phyloP scores from a whole-genome alignment of 2,888 invertebrate genomes.

The Serrognathus titanus region DNA sequence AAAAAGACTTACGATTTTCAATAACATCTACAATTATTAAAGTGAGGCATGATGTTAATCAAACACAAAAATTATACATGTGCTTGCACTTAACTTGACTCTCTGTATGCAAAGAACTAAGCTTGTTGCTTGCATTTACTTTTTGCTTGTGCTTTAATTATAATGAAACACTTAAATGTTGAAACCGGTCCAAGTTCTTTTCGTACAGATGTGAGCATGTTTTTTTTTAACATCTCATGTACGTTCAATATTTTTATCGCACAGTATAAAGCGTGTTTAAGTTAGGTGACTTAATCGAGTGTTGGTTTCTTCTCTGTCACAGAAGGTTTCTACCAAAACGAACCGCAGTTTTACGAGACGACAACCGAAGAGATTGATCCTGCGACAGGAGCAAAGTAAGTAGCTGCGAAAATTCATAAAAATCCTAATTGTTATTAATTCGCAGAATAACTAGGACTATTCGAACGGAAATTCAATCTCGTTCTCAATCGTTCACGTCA shows the following conservation, averaged over 20 bases:
- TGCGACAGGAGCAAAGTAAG: constrained; percentile 54
- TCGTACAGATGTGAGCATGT: constrained; percentile 33
- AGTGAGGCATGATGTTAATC: constrained; percentile 39
- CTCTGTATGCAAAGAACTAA: constrained; percentile 42
- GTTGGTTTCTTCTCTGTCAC: constrained; percentile 15
- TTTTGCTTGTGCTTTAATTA: constrained; percentile 18
- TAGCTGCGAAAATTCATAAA: too few relatives aligned
- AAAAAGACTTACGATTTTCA: too few relatives aligned
- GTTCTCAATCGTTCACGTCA: constrained; percentile 43
- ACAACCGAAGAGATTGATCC: constrained; percentile 53
- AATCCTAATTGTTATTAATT: too few relatives aligned
- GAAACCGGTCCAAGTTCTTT: constrained; percentile 32
- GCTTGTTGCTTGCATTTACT: constrained; percentile 26
- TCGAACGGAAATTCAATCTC: constrained; percentile 39
- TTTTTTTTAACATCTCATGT: background rate
- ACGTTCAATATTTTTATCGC: too few relatives aligned
- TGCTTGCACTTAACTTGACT: constrained; percentile 35
- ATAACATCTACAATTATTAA: constrained; percentile 29
- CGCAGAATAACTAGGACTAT: constrained; percentile 54
- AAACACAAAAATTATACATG: constrained; percentile 24
- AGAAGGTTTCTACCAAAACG: constrained; percentile 61
- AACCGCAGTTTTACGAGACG: constrained; percentile 54
- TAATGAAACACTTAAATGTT: too few relatives aligned
- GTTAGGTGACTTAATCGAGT: too few relatives aligned
- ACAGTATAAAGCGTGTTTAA: too few relatives aligned